These are phyloP conservation scores for Scleropages formosus DNA, from an alignment of 2,797 vertebrate genomes.

Conservation along the genomic window DNA sequence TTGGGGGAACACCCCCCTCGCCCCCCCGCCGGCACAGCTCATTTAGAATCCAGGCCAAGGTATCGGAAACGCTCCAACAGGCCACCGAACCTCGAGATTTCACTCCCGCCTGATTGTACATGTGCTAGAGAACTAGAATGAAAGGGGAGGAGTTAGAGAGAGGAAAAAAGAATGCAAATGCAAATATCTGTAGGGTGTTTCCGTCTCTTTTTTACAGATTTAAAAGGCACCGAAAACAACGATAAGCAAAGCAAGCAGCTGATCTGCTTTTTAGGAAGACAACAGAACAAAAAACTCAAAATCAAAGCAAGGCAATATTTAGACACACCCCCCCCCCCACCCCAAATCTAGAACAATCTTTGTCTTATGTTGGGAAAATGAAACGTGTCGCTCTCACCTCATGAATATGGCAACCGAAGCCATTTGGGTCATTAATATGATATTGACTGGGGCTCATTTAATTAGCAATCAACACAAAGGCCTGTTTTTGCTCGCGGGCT, in stretches of 20 bases:
- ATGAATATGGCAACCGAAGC: slow-evolving; percentile 68
- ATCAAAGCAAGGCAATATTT: slow-evolving; percentile 27
- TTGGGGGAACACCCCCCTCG: background rate
- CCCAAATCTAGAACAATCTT: slow-evolving; percentile 24
- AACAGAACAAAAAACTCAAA: slow-evolving; percentile 30
- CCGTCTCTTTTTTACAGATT: background rate
- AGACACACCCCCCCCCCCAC: no score
- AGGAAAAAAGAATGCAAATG: background rate
- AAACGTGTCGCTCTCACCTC: slow-evolving; percentile 47
- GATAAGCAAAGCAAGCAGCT: slow-evolving; percentile 22
- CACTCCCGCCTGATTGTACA: background rate
- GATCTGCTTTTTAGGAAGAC: slow-evolving; percentile 50
- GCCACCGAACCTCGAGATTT: background rate
- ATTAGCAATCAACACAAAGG: slow-evolving; percentile 69
- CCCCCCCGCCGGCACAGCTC: background rate
- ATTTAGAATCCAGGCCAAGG: background rate
- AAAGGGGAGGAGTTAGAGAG: background rate
- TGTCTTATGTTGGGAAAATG: slow-evolving; percentile 9
- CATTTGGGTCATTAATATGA: slow-evolving; percentile 76
- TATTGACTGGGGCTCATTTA: slow-evolving; percentile 66
- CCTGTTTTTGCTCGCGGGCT: slow-evolving; percentile 53
- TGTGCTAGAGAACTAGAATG: background rate
- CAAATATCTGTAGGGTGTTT: background rate
- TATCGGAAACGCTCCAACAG: background rate
- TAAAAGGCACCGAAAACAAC: slow-evolving; percentile 28